phyloP scores from a whole-genome alignment of 1,140 invertebrate species.

The Ceratitis capitata region DNA sequence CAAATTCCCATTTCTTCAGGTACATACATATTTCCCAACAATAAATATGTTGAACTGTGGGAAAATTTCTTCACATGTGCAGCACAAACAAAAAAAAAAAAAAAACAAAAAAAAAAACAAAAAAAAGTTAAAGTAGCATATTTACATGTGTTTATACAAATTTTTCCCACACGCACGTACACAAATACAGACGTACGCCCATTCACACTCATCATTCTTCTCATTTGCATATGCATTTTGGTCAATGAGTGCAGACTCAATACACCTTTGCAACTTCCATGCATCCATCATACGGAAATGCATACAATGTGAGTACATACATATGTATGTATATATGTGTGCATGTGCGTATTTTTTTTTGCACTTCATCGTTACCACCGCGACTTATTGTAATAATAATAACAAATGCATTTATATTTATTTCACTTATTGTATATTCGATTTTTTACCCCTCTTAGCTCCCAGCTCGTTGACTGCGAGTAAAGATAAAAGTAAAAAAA shows the following conservation, averaged over 20 bases:
- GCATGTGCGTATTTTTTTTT: neutral
- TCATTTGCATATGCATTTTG: neutral
- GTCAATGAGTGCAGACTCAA: neutral
- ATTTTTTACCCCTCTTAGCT: neutral
- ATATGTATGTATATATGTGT: neutral
- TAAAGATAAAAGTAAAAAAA: neutral
- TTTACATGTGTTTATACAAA: neutral
- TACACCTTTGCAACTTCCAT: neutral
- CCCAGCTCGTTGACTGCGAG: neutral
- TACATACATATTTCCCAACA: neutral
- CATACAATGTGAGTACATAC: neutral
- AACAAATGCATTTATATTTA: constrained; percentile 13
- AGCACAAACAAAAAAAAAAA: neutral
- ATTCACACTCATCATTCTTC: neutral
- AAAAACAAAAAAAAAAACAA: too few relatives aligned
- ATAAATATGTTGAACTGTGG: neutral
- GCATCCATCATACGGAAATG: neutral
- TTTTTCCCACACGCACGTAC: neutral
- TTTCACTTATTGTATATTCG: neutral
- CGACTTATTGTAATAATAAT: constrained; percentile 9
- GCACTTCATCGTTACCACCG: neutral
- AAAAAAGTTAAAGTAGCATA: neutral
- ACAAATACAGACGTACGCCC: neutral
- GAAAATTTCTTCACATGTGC: neutral
- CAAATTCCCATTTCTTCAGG: too few relatives aligned